phyloP scores from a whole-genome alignment of 2,888 invertebrate genomes.

The Napeogenes sylphis region DNA sequence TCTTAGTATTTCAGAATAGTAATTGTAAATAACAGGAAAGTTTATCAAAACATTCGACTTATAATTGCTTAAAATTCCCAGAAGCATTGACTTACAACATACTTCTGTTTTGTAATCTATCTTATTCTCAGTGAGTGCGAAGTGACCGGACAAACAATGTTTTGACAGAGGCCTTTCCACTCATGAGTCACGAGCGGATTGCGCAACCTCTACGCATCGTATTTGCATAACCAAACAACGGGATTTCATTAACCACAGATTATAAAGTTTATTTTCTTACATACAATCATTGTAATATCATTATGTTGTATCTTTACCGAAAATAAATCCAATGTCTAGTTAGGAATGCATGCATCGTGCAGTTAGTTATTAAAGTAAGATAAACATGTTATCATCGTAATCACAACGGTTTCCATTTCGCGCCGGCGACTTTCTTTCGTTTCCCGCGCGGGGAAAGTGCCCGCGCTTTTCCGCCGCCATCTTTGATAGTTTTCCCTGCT shows the following conservation, averaged over 20 bases:
- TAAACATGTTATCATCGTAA: conserved; percentile 65
- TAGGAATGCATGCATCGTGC: conserved; percentile 14
- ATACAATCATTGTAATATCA: too few species aligned
- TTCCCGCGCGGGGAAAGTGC: conserved; percentile 75
- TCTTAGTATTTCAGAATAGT: conserved; percentile 11
- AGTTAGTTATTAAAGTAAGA: conserved; percentile 51
- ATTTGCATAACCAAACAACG: conserved; percentile 23
- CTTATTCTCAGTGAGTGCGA: conserved; percentile 23
- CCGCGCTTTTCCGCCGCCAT: conserved; percentile 76
- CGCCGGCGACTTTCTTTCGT: conserved; percentile 69
- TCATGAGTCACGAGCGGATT: conserved; percentile 34
- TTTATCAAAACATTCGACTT: neutral
- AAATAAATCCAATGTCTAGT: neutral
- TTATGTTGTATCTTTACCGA: too few species aligned
- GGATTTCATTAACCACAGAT: conserved; percentile 15
- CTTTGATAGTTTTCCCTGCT: conserved; percentile 41
- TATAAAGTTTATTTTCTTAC: conserved; percentile 9
- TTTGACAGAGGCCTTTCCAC: conserved; percentile 34
- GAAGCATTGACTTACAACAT: conserved; percentile 1
- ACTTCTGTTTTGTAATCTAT: conserved; percentile 25
- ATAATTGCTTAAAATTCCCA: neutral
- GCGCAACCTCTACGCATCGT: conserved; percentile 30
- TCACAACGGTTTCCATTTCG: conserved; percentile 73
- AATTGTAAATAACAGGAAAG: conserved; percentile 12
- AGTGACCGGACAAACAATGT: conserved; percentile 34